Base-by-base conservation (phyloP, 92 coral and sea anemone genomes). In the Pocillopora grandis region DNA sequence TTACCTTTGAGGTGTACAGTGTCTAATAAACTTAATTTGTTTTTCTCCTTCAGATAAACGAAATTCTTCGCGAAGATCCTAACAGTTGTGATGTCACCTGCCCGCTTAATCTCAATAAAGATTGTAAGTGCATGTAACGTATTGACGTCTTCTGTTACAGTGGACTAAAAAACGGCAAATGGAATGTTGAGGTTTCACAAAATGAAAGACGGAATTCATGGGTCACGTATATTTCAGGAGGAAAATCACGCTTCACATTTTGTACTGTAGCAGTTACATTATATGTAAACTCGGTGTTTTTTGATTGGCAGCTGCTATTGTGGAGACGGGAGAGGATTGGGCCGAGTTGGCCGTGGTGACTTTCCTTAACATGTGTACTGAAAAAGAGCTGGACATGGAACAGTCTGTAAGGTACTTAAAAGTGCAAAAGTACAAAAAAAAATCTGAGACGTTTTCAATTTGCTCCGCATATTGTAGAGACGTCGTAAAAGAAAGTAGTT, bases 311-410 rank as follows among this genome's bases (percentile, higher is more conserved):
- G 98, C 76, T n/a, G 81, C 89, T 36, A 79, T 91, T 20, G 95
- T 96, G 14, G 79, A 80, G 74, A 90, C 92, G 57, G 83, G 86
- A 33, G 92, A 82, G 17, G 91, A 89, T 27, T 90, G 95, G 93
- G 91, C 86, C 61, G 93, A 87, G 60, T 65, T 90, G 18, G 92
- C 87, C 58, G 82, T 96, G 79, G 73, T 87, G 65, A 76, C 85
- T 11, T 91, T 96, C 78, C 58, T 96, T 63, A 96, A 96, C 83
- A 88, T 92, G 92, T 96, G 98, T 88, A 87, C 90, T 56, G 87
- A 74, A 20, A 92, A 90, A 59, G 93, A 87, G 36, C 60, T 96
- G 69, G 76, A 76, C 73, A 87, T 76, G 67, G 57, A 81, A 11
- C 90, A 90, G 37, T 88, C 95, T 58, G 52, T 96, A 37, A 85